These are phyloP conservation scores for Drosophila nr. perissopoda DNA, from an alignment of 2,888 invertebrate genomes.

Conservation along the genomic window DNA sequence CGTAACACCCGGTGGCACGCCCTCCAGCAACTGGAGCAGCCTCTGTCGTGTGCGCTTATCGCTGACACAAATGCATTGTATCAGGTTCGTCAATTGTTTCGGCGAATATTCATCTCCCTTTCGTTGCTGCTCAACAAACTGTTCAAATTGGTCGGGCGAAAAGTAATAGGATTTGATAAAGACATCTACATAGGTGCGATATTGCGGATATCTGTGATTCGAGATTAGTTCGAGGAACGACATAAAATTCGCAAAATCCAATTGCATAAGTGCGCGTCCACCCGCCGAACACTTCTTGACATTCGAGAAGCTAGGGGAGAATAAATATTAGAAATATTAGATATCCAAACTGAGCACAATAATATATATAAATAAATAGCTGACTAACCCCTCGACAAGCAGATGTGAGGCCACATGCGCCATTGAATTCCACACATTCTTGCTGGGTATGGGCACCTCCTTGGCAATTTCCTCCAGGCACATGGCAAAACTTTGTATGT, in stretches of 20 bases:
- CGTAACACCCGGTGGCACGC: conserved; percentile 59
- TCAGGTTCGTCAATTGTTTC: conserved; percentile 93
- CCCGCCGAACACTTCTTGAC: conserved; percentile 98
- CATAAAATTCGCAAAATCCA: conserved; percentile 97
- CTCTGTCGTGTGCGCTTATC: conserved; percentile 94
- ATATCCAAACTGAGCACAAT: not conserved
- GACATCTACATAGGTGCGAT: conserved; percentile 95
- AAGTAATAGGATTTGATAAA: conserved; percentile 99
- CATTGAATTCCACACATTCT: conserved; percentile 94
- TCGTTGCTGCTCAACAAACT: conserved; percentile 93
- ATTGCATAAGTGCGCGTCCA: conserved; percentile 98
- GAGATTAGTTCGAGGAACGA: conserved; percentile 95
- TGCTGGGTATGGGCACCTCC: conserved; percentile 89
- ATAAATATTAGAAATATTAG: not conserved
- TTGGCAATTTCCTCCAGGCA: conserved; percentile 90
- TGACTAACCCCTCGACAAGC: conserved; percentile 93
- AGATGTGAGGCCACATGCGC: conserved; percentile 94
- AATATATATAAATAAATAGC: not conserved
- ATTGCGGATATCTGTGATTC: conserved; percentile 92
- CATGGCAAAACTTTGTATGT: conserved; percentile 90
- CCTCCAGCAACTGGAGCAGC: conserved; percentile 90
- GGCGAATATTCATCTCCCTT: conserved; percentile 95
- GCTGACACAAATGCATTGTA: conserved; percentile 94
- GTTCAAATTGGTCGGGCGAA: conserved; percentile 94
- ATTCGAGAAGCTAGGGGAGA: conserved; percentile 88